Percentiles rank a stretch among this genome's conserved stretches.
Conservation (phyloP, 2,113 vertebrate genomes). For the Gracilinanus agilis region DNA sequence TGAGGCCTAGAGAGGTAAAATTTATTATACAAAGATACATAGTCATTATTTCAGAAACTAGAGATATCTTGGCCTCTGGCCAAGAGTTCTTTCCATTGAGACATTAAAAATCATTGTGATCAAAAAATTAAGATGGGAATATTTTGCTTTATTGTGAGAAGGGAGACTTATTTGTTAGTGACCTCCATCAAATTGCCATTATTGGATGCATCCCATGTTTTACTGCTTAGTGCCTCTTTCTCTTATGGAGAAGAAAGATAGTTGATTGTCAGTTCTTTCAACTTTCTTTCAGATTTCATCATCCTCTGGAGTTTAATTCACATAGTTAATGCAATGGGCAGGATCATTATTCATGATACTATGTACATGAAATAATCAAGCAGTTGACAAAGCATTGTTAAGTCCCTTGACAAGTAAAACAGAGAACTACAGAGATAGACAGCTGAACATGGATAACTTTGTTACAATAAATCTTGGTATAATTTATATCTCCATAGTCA, state of each 20-base stretch:
- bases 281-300: background rate
- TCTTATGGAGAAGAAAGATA: background rate
- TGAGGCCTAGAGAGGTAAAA: background rate
- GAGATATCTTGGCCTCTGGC: background rate
- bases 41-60: background rate
- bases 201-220: background rate
- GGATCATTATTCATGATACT: background rate
- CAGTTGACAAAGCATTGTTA: background rate
- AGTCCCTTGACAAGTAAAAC: background rate
- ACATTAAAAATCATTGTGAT: background rate
- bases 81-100: background rate
- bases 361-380: background rate
- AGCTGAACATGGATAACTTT: background rate
- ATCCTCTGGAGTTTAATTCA: background rate
- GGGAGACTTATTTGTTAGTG: background rate
- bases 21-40: background rate
- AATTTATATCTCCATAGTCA: background rate
- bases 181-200: background rate
- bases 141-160: background rate
- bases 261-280: background rate
- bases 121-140: background rate
- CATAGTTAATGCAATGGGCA: background rate
- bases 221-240: background rate
- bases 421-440: background rate
- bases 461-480: background rate